phyloP scores from a whole-genome alignment of 2,888 invertebrate species.

The Zhuqinia jingwanae region DNA sequence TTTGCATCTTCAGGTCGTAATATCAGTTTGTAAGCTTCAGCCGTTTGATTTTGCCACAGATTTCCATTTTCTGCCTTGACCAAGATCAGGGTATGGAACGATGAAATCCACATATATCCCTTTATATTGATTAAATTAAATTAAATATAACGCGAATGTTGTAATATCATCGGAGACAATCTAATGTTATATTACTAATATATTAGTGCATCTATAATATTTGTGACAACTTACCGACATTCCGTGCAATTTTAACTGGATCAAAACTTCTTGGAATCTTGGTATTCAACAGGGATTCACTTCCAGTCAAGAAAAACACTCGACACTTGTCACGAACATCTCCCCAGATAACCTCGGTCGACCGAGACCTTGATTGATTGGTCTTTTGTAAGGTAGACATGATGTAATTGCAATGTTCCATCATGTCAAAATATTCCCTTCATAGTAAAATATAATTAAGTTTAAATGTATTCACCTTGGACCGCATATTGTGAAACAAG shows the following conservation, averaged over 20 bases:
- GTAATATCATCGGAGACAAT: slow-evolving; percentile 23
- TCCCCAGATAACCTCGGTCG: slow-evolving; percentile 70
- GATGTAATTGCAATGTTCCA: slow-evolving; percentile 76
- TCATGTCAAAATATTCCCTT: slow-evolving; percentile 75
- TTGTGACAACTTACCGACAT: slow-evolving; percentile 73
- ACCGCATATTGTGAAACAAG: not conserved
- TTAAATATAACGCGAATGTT: not conserved
- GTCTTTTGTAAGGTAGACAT: slow-evolving; percentile 51
- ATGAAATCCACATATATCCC: slow-evolving; percentile 69
- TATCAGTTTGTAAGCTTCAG: slow-evolving; percentile 48
- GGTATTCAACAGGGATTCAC: slow-evolving; percentile 64
- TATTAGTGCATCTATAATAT: not conserved
- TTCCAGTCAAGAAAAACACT: slow-evolving; percentile 75
- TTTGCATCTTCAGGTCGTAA: slow-evolving; percentile 51
- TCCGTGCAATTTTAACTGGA: slow-evolving; percentile 72
- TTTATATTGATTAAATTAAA: too few relatives aligned
- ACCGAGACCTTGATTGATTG: slow-evolving; percentile 27
- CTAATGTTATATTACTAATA: too few relatives aligned
- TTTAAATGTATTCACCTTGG: not conserved
- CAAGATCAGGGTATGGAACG: slow-evolving; percentile 50
- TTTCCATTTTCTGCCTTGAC: slow-evolving; percentile 64
- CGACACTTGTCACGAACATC: slow-evolving; percentile 76
- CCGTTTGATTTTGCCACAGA: slow-evolving; percentile 68
- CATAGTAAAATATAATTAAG: not conserved
- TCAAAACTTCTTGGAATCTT: slow-evolving; percentile 66